Base-by-base conservation (phyloP, 2,888 invertebrate genomes). In the Sycophila texana region DNA sequence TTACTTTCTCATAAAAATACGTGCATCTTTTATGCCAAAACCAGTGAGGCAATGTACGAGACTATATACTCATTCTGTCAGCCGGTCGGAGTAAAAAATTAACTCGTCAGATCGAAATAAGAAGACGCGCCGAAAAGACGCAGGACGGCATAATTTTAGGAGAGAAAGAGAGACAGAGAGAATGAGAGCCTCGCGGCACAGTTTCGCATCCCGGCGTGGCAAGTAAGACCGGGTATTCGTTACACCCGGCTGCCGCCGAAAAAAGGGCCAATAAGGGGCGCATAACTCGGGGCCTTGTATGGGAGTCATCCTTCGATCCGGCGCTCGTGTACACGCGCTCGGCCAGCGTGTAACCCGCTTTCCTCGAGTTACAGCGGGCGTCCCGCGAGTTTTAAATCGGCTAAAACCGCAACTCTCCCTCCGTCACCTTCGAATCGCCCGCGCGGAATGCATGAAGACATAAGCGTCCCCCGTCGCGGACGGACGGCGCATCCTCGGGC, bases 371-470 rank as follows among this genome's bases (percentile, higher is more conserved):
- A 65, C 74, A 65, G 22, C 55, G 55, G 39, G 47, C 51, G 49
- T 39, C 20, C 58, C 61, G 53, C 74, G 66, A 16, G 57, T 49
- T 66, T 65, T 57, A 57, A 66, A 74, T 74, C 66, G 57, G 22
- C 66, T 57, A 26, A 74, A 67, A 51, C 63, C 49, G 18, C 63
- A 7, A 7, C 26, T 53, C 67, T 12, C 39, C 68, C 39, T 63
- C 39, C n/a, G 39, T 63, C 12, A 4, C 30, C 30, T 30, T 60
- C 60, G 39, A 39, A 39, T 39, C 22, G 26, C 10, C 39, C 20
- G 58, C 16, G 7, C 49, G 53, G 26, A 73, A 73, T 61, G 75
- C 68, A 75, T 75, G 61, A 75, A 75, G 75, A 75, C 47, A 58
- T 75, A 20, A 47, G 63, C 39, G 39, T 39, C 30, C 30, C 18